Evolutionary conservation across 2,888 invertebrate species (phyloP).

Genomic region (Volucella inanis): DNA sequence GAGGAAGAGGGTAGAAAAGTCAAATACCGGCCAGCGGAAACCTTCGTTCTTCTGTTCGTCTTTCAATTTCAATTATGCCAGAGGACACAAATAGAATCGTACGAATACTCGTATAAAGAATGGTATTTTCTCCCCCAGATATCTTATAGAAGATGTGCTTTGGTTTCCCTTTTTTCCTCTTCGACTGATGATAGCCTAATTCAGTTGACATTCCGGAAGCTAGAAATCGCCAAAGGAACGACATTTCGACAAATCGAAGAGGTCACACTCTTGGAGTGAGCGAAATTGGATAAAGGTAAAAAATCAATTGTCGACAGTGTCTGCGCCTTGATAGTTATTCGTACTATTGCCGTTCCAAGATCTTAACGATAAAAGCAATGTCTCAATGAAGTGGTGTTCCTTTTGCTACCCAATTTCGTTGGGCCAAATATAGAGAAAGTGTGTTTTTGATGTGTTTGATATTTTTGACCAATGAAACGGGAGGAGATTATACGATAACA

Average conservation of each 20-base stretch:
- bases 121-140: neutral
- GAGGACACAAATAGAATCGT: constrained; percentile 22
- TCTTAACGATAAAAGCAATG: constrained; percentile 40
- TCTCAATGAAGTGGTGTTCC: constrained; percentile 48
- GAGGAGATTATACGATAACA: too few relatives aligned
- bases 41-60: constrained; percentile 31
- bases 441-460: too few relatives aligned
- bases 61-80: constrained; percentile 62
- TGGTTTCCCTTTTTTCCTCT: neutral
- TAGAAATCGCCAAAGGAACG: constrained; percentile 35
- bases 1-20: neutral
- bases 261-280: constrained; percentile 42
- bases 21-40: neutral
- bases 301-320: constrained; percentile 68
- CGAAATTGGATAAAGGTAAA: constrained; percentile 40
- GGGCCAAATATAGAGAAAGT: too few relatives aligned
- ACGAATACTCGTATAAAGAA: constrained; percentile 16
- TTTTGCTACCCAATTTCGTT: constrained; percentile 32
- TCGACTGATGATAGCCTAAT: constrained; percentile 59
- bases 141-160: neutral
- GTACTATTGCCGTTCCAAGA: constrained; percentile 36
- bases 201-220: constrained; percentile 55
- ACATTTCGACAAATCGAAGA: constrained; percentile 65
- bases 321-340: constrained; percentile 9
- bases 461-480: too few relatives aligned